phyloP scores from a whole-genome alignment of 2,113 vertebrate species.

The Cephalopholis sonnerati region DNA sequence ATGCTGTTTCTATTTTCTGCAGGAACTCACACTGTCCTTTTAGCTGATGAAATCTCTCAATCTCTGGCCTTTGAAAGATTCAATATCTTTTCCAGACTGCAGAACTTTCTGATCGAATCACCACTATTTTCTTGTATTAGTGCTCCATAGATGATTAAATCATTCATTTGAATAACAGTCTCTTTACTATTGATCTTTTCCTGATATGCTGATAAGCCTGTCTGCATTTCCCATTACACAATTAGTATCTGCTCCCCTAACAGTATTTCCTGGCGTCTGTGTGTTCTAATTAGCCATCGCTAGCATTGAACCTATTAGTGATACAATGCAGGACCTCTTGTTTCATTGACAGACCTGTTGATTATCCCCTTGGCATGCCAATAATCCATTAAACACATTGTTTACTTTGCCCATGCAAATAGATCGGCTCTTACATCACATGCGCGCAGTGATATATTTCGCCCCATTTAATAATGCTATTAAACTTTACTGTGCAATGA shows the following conservation, averaged over 20 bases:
- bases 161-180: constrained; percentile 5
- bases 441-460: constrained; percentile 56
- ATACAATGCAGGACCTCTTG: constrained; percentile 49
- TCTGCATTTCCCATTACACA: constrained; percentile 6
- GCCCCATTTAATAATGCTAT: constrained; percentile 77
- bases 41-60: constrained; percentile 74
- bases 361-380: constrained; percentile 44
- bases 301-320: constrained; percentile 51
- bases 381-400: constrained; percentile 67
- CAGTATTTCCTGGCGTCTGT: constrained; percentile 22
- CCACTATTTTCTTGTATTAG: neutral
- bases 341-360: constrained; percentile 70
- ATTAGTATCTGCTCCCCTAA: constrained; percentile 31
- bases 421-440: constrained; percentile 53
- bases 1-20: constrained; percentile 43
- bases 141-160: constrained; percentile 11
- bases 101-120: constrained; percentile 44
- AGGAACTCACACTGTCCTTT: constrained; percentile 72
- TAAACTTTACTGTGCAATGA: constrained; percentile 81
- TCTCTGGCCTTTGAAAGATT: constrained; percentile 63
- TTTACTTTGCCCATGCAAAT: constrained; percentile 66
- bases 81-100: constrained; percentile 50
- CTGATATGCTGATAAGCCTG: neutral
- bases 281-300: constrained; percentile 52
- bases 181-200: constrained; percentile 18